Conservation (phyloP, 2,113 vertebrate species). For the Muscicapa adusta region DNA sequence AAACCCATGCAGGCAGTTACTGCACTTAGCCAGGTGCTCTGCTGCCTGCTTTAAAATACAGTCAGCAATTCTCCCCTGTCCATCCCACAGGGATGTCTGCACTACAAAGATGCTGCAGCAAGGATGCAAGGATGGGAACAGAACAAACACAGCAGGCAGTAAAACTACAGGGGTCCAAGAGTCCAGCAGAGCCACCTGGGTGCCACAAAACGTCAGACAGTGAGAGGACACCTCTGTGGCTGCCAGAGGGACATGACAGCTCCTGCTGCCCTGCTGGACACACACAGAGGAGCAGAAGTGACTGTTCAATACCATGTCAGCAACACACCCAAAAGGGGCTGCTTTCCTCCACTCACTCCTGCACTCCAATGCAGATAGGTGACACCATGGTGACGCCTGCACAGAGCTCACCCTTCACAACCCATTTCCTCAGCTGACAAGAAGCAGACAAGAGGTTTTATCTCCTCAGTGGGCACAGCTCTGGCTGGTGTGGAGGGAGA, state of each 20-base stretch:
- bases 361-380: neutral
- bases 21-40: neutral
- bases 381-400: neutral
- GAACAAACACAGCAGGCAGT: neutral
- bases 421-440: neutral
- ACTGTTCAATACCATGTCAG: neutral
- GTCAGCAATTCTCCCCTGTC: neutral
- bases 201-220: rapidly evolving
- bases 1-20: neutral
- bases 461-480: rapidly evolving
- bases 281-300: neutral
- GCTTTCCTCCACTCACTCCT: neutral
- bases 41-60: neutral
- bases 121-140: neutral
- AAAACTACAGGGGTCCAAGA: neutral
- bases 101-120: neutral
- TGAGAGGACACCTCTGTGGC: neutral
- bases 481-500: neutral
- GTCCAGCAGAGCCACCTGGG: neutral
- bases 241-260: neutral
- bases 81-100: neutral
- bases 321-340: neutral
- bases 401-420: neutral
- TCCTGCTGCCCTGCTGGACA: neutral
- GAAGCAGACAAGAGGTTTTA: neutral